A percentile compares a stretch with the other conserved stretches of the same genome.
These are phyloP conservation scores for Coleophora deauratella DNA, from an alignment of 2,888 invertebrate species.

Conservation along the genomic window DNA sequence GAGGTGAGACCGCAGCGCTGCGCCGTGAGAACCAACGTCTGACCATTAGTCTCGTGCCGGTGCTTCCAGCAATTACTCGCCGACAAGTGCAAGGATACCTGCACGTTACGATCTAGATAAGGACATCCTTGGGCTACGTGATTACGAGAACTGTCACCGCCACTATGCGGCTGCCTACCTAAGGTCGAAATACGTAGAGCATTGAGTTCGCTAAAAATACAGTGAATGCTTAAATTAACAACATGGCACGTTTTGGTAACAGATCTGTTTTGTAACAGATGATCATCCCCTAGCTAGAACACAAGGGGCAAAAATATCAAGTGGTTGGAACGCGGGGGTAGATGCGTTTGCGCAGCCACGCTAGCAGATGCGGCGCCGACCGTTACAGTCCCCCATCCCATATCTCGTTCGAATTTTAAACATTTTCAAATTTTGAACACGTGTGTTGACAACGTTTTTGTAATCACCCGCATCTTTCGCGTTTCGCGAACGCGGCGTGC, in stretches of 20 bases:
- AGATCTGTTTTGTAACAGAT: constrained; percentile 36
- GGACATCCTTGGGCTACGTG: too few relatives aligned
- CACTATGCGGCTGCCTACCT: too few relatives aligned
- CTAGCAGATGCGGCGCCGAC: constrained; percentile 56
- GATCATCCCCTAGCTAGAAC: constrained; percentile 27
- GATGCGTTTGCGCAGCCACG: constrained; percentile 26
- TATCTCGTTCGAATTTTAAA: constrained; percentile 44
- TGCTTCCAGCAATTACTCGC: constrained; percentile 45
- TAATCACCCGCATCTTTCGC: constrained; percentile 48
- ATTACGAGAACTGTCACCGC: too few relatives aligned
- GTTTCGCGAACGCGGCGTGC: constrained; percentile 24
- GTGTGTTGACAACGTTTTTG: constrained; percentile 65
- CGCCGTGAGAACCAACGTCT: constrained; percentile 57
- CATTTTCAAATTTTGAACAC: constrained; percentile 62
- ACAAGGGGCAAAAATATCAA: constrained; percentile 29
- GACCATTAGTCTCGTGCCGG: constrained; percentile 49
- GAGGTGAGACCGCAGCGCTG: constrained; percentile 17
- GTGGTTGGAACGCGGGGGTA: constrained; percentile 21
- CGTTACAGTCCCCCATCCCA: constrained; percentile 61
- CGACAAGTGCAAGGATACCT: constrained; percentile 42
- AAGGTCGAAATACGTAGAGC: too few relatives aligned
- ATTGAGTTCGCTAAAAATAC: too few relatives aligned
- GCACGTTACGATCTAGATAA: constrained; percentile 1
- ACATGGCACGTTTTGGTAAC: constrained; percentile 22
- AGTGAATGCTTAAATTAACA: constrained; percentile 5